phyloP scores from a whole-genome alignment of 2,797 vertebrate genomes.

The Anabas testudineus region DNA sequence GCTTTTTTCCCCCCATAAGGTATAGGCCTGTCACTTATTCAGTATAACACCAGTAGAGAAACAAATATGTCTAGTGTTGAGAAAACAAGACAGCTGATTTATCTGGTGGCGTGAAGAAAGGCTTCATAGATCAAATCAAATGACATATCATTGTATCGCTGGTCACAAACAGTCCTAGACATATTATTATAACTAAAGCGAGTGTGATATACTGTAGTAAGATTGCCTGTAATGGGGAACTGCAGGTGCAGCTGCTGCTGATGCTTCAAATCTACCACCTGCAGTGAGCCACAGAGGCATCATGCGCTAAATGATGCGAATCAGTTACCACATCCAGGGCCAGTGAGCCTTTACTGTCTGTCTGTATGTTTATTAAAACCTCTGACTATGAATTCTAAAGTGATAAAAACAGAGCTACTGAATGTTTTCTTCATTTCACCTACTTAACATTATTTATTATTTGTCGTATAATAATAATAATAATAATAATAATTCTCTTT shows the following conservation, averaged over 20 bases:
- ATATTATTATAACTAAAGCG: slow-evolving; percentile 14
- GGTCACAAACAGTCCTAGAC: slow-evolving; percentile 11
- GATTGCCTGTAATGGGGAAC: slow-evolving; percentile 25
- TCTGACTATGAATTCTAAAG: neutral
- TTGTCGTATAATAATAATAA: neutral
- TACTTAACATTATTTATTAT: neutral
- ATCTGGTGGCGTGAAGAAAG: neutral
- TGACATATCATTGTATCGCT: slow-evolving; percentile 10
- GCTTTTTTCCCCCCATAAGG: neutral
- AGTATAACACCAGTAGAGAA: neutral
- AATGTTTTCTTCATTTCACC: neutral
- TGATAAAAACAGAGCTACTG: neutral
- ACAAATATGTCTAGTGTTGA: neutral
- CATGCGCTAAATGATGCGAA: slow-evolving; percentile 54
- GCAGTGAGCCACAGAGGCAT: slow-evolving; percentile 46
- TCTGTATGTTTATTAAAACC: neutral
- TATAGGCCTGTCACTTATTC: slow-evolving; percentile 33
- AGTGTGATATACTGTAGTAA: slow-evolving; percentile 8
- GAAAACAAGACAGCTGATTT: slow-evolving; percentile 31
- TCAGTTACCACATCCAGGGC: slow-evolving; percentile 29
- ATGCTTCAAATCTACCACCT: slow-evolving; percentile 61
- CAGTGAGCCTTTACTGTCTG: slow-evolving; percentile 13
- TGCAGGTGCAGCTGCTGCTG: slow-evolving; percentile 59
- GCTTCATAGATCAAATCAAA: slow-evolving; percentile 23
- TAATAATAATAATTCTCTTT: neutral